These are phyloP conservation scores for Eugnorisma glareosa DNA, from an alignment of 2,888 invertebrate species.

Conservation along the genomic window DNA sequence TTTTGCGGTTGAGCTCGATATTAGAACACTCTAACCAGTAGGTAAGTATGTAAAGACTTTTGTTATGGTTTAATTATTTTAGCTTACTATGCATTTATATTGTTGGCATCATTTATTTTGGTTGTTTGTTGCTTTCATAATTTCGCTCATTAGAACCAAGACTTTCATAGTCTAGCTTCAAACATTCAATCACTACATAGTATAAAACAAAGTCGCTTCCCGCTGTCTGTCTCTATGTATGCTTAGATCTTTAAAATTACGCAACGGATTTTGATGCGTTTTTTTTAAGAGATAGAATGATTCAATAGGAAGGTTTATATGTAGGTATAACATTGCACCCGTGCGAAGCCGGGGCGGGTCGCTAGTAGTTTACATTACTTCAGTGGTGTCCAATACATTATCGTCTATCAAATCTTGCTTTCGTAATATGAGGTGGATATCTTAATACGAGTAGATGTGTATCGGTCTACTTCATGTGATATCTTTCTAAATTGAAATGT, in stretches of 20 bases:
- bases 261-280: too few relatives aligned
- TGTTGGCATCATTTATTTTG: not conserved
- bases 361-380: not conserved
- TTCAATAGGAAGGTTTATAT: too few relatives aligned
- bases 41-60: not conserved
- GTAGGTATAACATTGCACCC: too few relatives aligned
- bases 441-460: conserved; percentile 24
- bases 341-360: too few relatives aligned
- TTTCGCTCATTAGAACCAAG: not conserved
- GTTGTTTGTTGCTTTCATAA: not conserved
- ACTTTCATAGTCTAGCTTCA: not conserved
- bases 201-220: too few relatives aligned
- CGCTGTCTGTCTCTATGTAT: too few relatives aligned
- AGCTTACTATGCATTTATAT: not conserved
- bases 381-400: not conserved
- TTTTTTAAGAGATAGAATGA: too few relatives aligned
- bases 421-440: conserved; percentile 29
- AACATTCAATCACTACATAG: too few relatives aligned
- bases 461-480: conserved; percentile 23
- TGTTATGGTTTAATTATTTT: not conserved
- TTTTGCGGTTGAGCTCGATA: not conserved
- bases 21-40: not conserved
- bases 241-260: too few relatives aligned
- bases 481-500: conserved; percentile 38
- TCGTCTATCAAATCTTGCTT: conserved; percentile 8